phyloP scores from a whole-genome alignment of 2,797 vertebrate genomes.

The Melanotaenia boesemani region DNA sequence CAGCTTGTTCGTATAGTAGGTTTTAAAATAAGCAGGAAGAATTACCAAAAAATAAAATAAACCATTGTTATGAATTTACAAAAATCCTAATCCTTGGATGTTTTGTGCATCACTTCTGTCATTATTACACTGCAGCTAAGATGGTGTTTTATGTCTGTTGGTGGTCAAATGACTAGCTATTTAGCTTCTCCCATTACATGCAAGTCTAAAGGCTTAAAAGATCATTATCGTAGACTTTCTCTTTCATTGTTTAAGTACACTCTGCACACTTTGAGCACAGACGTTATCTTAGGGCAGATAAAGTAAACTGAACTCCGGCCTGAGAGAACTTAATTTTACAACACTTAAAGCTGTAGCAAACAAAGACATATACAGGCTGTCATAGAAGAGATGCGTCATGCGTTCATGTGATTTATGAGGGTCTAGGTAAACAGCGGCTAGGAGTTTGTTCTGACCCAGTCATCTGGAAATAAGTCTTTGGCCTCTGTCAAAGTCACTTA shows the following conservation, averaged over 20 bases:
- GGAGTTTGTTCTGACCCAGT: slow-evolving; percentile 28
- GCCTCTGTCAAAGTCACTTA: slow-evolving; percentile 19
- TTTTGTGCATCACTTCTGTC: background rate
- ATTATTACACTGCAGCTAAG: background rate
- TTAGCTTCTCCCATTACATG: slow-evolving; percentile 1
- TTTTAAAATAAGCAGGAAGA: background rate
- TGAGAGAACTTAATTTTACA: slow-evolving; percentile 31
- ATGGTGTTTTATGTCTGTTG: background rate
- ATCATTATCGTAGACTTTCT: slow-evolving; percentile 29
- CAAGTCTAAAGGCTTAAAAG: background rate
- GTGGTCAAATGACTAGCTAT: background rate
- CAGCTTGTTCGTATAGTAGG: background rate
- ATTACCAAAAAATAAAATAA: background rate
- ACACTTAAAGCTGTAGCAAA: background rate
- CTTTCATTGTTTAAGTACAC: slow-evolving; percentile 37
- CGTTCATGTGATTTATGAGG: slow-evolving; percentile 18
- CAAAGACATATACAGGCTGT: slow-evolving; percentile 5
- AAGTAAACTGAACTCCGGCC: slow-evolving; percentile 46
- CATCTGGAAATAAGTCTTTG: slow-evolving; percentile 20
- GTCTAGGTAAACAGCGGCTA: slow-evolving; percentile 12
- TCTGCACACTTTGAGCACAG: background rate
- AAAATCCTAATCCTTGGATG: no score
- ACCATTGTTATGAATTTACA: background rate
- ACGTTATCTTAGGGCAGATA: slow-evolving; percentile 48
- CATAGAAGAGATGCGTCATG: background rate